Conservation (phyloP, 1,140 invertebrate species). For the Macrocentrus cingulum region DNA sequence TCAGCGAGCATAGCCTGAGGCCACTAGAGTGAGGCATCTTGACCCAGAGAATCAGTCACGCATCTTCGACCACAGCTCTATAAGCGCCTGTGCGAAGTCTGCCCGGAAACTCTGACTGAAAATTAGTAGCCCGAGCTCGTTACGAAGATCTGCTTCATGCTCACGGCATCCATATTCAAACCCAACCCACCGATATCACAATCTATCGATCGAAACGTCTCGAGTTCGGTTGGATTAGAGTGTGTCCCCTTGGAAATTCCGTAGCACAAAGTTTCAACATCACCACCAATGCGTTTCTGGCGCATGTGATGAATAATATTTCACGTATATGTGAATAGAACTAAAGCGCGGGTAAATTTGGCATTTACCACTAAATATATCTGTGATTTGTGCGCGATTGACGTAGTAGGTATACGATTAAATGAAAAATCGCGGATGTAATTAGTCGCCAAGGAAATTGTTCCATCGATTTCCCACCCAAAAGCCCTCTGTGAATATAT, state of each 20-base stretch:
- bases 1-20: slow-evolving; percentile 11
- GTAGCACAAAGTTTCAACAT: slow-evolving; percentile 13
- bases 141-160: slow-evolving; percentile 21
- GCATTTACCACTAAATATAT: too few species aligned
- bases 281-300: background rate
- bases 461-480: slow-evolving; percentile 25
- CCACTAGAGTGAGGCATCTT: slow-evolving; percentile 5
- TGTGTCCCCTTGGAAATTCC: slow-evolving; percentile 2
- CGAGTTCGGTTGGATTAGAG: slow-evolving; percentile 22
- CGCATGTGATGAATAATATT: background rate
- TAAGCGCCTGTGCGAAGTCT: slow-evolving; percentile 28
- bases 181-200: slow-evolving; percentile 3
- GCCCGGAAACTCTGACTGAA: slow-evolving; percentile 26
- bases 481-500: slow-evolving; percentile 29
- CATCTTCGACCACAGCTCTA: slow-evolving; percentile 9
- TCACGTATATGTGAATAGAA: too few species aligned
- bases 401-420: too few species aligned
- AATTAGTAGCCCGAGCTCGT: slow-evolving; percentile 33
- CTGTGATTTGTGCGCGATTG: too few species aligned
- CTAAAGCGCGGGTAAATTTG: too few species aligned
- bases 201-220: slow-evolving; percentile 23
- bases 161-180: background rate
- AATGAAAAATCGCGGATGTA: slow-evolving; percentile 11
- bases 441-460: slow-evolving; percentile 20
- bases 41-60: slow-evolving; percentile 16